Conservation (phyloP, 2,113 vertebrate genomes). For the Rhinogobius similis region DNA sequence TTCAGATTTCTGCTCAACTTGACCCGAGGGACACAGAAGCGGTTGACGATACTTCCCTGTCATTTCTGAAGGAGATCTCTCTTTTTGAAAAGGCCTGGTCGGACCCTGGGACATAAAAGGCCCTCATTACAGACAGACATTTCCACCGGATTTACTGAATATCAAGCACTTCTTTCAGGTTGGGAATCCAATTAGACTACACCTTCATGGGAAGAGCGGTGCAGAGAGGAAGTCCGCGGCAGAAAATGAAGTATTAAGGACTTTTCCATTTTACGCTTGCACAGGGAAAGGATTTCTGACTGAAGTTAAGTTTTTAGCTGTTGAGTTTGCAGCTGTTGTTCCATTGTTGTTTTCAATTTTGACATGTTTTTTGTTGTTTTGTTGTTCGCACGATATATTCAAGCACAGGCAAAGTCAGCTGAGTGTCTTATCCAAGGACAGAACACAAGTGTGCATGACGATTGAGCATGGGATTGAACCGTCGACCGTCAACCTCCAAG, state of each 20-base stretch:
- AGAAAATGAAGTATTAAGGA: conserved; percentile 22
- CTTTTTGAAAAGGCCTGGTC: conserved; percentile 34
- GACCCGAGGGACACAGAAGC: conserved; percentile 28
- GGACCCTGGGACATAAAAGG: conserved; percentile 49
- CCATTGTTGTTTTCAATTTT: not conserved
- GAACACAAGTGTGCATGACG: no score
- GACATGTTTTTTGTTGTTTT: no score
- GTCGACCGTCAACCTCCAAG: no score
- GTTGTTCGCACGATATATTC: no score
- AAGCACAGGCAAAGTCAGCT: no score
- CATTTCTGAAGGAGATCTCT: conserved; percentile 35
- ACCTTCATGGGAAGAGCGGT: conserved; percentile 22
- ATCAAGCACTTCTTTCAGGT: conserved; percentile 49
- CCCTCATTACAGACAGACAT: conserved; percentile 43
- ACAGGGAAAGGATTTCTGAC: conserved; percentile 17
- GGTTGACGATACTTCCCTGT: conserved; percentile 29
- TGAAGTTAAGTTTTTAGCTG: not conserved
- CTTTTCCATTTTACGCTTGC: conserved; percentile 19
- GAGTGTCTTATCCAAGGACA: no score
- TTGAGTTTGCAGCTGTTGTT: not conserved
- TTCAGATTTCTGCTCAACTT: conserved; percentile 36
- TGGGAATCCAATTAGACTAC: conserved; percentile 47
- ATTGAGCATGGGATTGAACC: no score
- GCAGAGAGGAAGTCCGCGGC: conserved; percentile 22
- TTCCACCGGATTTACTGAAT: conserved; percentile 35